These are phyloP conservation scores for Dendropsophus ebraccatus DNA, from an alignment of 2,113 vertebrate genomes.

Conservation along the genomic window DNA sequence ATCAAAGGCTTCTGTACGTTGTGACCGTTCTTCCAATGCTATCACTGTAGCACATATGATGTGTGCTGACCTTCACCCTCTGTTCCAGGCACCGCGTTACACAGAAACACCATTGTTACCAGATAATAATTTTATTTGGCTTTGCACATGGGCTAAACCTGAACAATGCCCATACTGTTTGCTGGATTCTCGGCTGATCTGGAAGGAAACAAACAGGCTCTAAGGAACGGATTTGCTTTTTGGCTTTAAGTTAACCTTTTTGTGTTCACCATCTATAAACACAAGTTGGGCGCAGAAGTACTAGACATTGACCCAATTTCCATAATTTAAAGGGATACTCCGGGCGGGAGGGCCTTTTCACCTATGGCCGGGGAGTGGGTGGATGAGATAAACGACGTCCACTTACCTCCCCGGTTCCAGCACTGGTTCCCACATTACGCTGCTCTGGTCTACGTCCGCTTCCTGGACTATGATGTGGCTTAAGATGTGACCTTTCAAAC, in stretches of 20 bases:
- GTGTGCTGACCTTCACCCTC: slow-evolving; percentile 4
- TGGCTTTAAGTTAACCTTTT: neutral
- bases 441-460: too few species aligned
- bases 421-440: too few species aligned
- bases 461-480: too few species aligned
- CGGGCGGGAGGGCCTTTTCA: too few species aligned
- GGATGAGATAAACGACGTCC: too few species aligned
- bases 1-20: slow-evolving; percentile 4
- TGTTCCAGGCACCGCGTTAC: neutral
- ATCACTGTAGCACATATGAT: neutral
- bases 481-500: too few species aligned
- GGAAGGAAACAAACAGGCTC: slow-evolving; percentile 10
- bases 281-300: neutral
- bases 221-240: neutral
- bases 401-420: too few species aligned
- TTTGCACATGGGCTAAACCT: neutral
- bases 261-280: neutral
- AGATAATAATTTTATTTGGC: slow-evolving; percentile 22
- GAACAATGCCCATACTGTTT: slow-evolving; percentile 23
- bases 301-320: neutral
- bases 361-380: too few species aligned
- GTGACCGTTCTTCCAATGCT: slow-evolving; percentile 1
- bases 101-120: slow-evolving; percentile 20
- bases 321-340: too few species aligned
- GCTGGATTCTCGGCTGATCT: neutral